These are phyloP conservation scores for Bradypodion ventrale DNA, from an alignment of 2,797 vertebrate genomes.

Conservation along the genomic window DNA sequence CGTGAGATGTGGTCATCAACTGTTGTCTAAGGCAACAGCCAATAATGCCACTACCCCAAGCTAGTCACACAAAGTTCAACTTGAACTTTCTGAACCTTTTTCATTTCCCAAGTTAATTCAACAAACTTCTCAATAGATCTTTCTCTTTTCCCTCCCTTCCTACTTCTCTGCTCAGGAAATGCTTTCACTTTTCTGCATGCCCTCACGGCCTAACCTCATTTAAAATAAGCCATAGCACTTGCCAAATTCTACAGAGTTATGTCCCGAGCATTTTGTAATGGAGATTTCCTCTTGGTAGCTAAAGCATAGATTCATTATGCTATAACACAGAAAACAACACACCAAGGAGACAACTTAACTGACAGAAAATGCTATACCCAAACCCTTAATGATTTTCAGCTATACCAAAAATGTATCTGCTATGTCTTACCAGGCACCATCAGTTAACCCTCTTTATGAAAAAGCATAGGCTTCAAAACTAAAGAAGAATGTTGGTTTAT, in stretches of 20 bases:
- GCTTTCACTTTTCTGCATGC: conserved; percentile 13
- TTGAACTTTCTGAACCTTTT: background rate
- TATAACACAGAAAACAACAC: conserved; percentile 48
- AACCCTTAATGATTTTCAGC: conserved; percentile 45
- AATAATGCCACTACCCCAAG: background rate
- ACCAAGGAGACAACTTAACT: conserved; percentile 41
- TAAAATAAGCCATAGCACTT: conserved; percentile 27
- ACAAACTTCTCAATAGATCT: conserved; percentile 38
- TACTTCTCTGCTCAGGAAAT: conserved; percentile 21
- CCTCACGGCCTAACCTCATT: conserved; percentile 26
- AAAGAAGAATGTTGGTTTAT: conserved; percentile 22
- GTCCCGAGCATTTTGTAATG: conserved; percentile 29
- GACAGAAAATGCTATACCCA: conserved; percentile 22
- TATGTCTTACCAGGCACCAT: conserved; percentile 30
- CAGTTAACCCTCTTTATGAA: conserved; percentile 44
- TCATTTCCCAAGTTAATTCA: background rate
- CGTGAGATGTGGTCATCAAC: background rate
- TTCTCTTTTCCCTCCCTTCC: background rate
- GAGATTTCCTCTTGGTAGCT: conserved; percentile 34
- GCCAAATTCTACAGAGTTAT: conserved; percentile 28
- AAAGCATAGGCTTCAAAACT: background rate
- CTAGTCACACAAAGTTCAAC: background rate
- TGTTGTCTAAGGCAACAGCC: background rate
- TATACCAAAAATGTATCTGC: conserved; percentile 26
- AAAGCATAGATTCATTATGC: conserved; percentile 15